Conservation (phyloP, 2,888 invertebrate species). For the Celastrina argiolus region DNA sequence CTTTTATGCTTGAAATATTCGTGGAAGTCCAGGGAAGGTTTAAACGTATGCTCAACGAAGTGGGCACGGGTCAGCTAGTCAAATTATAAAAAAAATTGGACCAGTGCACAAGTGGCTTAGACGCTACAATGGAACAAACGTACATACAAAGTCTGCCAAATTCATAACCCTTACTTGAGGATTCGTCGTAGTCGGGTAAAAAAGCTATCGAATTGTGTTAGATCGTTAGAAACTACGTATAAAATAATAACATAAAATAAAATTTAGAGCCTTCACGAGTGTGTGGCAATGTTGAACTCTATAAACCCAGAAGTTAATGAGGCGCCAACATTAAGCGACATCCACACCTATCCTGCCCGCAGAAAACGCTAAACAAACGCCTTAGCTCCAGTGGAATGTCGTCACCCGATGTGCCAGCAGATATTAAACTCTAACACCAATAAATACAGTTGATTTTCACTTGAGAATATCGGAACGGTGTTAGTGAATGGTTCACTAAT, state of each 20-base stretch:
- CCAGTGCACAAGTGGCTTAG: too few species aligned
- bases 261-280: neutral
- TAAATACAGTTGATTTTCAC: neutral
- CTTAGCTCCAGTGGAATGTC: neutral
- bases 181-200: too few species aligned
- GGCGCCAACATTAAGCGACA: slow-evolving; percentile 36
- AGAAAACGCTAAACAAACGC: neutral
- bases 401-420: neutral
- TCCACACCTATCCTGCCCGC: neutral
- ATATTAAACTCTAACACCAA: neutral
- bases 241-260: neutral
- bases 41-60: too few species aligned
- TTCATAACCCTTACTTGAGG: too few species aligned
- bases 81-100: too few species aligned
- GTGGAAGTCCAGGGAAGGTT: too few species aligned
- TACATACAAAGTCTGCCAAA: too few species aligned
- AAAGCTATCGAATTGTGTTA: neutral
- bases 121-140: too few species aligned
- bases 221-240: neutral
- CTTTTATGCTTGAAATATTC: too few species aligned
- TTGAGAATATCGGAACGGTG: neutral
- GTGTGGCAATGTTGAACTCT: slow-evolving; percentile 35
- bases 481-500: slow-evolving; percentile 4
- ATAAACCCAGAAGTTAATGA: slow-evolving; percentile 44
- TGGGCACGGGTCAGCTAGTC: too few species aligned